phyloP scores from a whole-genome alignment of 2,888 invertebrate species.

The Luffia ferchaultella region DNA sequence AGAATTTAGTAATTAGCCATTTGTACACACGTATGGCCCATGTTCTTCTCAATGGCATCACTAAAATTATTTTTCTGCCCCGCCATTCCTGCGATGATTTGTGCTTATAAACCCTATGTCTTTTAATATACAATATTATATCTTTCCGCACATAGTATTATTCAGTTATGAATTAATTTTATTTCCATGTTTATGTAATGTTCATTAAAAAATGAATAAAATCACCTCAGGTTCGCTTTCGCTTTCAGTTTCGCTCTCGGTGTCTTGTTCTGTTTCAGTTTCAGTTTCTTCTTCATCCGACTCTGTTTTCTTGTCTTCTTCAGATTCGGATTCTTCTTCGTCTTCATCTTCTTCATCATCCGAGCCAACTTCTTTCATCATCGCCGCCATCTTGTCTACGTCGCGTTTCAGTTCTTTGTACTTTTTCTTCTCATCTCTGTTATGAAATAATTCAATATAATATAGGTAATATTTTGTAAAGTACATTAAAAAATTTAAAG shows the following conservation, averaged over 20 bases:
- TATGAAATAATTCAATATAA: constrained; percentile 8
- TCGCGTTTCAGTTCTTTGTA: constrained; percentile 86
- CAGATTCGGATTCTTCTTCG: constrained; percentile 59
- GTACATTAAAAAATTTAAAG: constrained; percentile 1
- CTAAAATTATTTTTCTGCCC: too few relatives aligned
- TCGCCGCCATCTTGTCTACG: constrained; percentile 89
- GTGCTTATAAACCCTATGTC: too few relatives aligned
- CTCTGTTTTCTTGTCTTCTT: constrained; percentile 50
- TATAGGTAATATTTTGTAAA: background rate
- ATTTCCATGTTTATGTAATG: background rate
- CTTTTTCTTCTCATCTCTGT: constrained; percentile 80
- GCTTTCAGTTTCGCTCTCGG: constrained; percentile 71
- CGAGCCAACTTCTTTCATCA: constrained; percentile 82
- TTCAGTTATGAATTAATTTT: background rate
- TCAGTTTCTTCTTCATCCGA: constrained; percentile 68
- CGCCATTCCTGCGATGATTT: too few relatives aligned
- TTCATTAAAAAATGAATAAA: background rate
- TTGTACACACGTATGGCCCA: too few relatives aligned
- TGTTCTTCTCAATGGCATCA: too few relatives aligned
- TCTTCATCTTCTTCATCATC: constrained; percentile 76
- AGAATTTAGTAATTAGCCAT: too few relatives aligned
- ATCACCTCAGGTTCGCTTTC: constrained; percentile 73
- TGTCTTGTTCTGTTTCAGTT: constrained; percentile 73
- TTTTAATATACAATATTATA: too few relatives aligned
- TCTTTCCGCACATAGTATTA: background rate